Percentiles rank a stretch among this genome's conserved stretches.
Conservation (phyloP, 1,140 invertebrate genomes). For the Riptortus pedestris region DNA sequence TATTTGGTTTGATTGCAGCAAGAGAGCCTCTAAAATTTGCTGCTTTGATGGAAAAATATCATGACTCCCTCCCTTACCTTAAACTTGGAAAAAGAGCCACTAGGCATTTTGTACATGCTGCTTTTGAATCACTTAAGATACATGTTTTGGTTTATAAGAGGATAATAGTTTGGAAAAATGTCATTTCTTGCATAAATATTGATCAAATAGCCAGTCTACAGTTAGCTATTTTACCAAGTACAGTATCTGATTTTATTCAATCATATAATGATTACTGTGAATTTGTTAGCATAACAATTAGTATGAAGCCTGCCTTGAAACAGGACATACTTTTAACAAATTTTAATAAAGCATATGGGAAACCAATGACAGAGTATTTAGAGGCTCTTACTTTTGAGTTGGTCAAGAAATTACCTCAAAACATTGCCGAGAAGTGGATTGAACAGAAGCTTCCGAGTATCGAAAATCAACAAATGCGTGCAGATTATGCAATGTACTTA, state of each 20-base stretch:
- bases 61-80: constrained; percentile 3
- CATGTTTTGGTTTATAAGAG: constrained; percentile 2
- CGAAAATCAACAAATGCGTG: neutral
- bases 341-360: constrained; percentile 9
- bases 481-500: neutral
- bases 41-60: constrained; percentile 9
- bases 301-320: neutral
- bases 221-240: neutral
- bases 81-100: constrained; percentile 17
- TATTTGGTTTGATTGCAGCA: neutral
- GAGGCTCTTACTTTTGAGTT: neutral
- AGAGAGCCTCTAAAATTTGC: neutral
- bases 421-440: neutral
- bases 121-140: neutral
- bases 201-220: constrained; percentile 1
- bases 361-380: neutral
- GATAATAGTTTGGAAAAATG: constrained; percentile 8
- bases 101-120: constrained; percentile 4
- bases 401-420: neutral
- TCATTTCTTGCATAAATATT: neutral
- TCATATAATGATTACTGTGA: neutral
- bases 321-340: neutral
- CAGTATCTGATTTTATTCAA: constrained; percentile 1
- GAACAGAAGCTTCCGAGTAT: neutral
- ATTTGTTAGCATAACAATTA: neutral